Base-by-base conservation (phyloP, 2,888 invertebrate species). In the Noctuana brunneofusca region DNA sequence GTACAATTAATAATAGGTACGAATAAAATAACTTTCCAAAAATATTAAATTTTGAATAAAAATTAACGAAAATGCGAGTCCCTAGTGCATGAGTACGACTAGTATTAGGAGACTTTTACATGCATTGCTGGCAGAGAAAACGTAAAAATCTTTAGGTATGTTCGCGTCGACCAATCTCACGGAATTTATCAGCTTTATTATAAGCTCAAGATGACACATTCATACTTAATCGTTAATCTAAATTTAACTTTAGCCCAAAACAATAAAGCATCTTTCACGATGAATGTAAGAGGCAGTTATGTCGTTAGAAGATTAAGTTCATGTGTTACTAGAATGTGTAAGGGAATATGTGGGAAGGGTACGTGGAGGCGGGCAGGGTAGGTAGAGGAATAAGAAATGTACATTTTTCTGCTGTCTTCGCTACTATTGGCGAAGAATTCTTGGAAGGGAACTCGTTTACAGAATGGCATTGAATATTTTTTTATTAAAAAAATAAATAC, bases 381-480 rank as follows among this genome's bases (percentile, higher is more conserved):
- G 50, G 50, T 11, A 22, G 20, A 46, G 46, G 41, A 63, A 43
- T 72, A 71, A 71, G 74, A 83, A 84, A 84, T 81, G 77, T 79
- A 75, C 70, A 74, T 78, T 76, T 80, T 79, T 75, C 69, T 71
- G 67, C 69, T 72, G 63, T 66, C 75, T 72, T 69, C 56, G 58
- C 72, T 79, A 70, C 79, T 76, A 85, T 86, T 86, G 86, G 86
- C 62, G 79, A 76, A 82, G 76, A 75, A 66, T 49, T 58, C 65
- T 54, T 14, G 43, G 55, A 62, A 55, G 38, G 64, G 56, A 20
- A 49, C 32, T 52, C 9, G 11, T 5, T 16, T 54, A 35, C 32
- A 53, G 11, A 20, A 20, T 20, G 3, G 49, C 9, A 16, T 30
- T 41, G 16, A n/a, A 16, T 6, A 14, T 32, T 6, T 4, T 41